Conservation (phyloP, 2,113 vertebrate genomes). For the Cynocephalus volans region DNA sequence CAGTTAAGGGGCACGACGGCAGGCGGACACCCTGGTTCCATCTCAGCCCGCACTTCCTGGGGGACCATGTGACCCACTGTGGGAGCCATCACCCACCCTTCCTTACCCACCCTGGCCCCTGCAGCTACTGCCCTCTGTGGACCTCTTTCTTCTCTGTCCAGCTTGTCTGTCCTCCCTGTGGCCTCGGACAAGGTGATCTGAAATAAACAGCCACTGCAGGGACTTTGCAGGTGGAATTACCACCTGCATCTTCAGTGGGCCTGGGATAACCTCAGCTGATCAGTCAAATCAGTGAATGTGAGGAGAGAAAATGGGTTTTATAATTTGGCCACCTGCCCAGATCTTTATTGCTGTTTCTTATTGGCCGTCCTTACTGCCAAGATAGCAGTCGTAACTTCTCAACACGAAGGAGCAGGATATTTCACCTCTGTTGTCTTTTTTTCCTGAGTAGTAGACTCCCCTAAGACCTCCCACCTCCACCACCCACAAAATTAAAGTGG, state of each 20-base stretch:
- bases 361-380: not conserved
- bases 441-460: not conserved
- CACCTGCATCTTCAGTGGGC: slow-evolving; percentile 29
- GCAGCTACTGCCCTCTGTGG: too few species aligned
- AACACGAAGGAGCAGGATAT: not conserved
- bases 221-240: slow-evolving; percentile 18
- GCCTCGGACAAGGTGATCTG: not conserved
- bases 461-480: not conserved
- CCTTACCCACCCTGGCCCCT: too few species aligned
- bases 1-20: fast-evolving
- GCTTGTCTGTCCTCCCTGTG: not conserved
- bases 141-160: not conserved
- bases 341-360: fast-evolving
- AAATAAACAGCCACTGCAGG: not conserved
- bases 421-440: not conserved
- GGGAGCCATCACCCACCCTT: not conserved
- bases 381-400: fast-evolving
- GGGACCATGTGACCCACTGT: too few species aligned
- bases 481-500: not conserved
- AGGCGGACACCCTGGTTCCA: not conserved
- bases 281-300: not conserved
- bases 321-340: slow-evolving; percentile 3
- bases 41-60: not conserved
- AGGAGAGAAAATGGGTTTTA: slow-evolving; percentile 34
- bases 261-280: not conserved